Base-by-base conservation (phyloP, 2,888 invertebrate genomes). In the Patella ulyssiponensis region DNA sequence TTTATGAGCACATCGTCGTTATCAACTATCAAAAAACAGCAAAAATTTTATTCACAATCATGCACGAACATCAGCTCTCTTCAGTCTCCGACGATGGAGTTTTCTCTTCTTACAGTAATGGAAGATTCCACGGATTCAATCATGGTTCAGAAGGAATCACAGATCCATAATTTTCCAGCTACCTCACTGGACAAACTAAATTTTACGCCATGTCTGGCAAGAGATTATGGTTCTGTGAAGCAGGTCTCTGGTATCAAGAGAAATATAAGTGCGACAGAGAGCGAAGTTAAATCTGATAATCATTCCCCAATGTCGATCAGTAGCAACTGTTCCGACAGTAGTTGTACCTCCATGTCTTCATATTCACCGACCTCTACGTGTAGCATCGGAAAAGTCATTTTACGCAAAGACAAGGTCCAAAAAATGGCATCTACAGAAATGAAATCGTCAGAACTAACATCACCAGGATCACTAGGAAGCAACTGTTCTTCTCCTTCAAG, bases 51-150 rank as follows among this genome's bases (percentile, higher is more conserved):
- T 64, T 64, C 64, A 23, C 64, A 64, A 20, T 64, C 64, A 12
- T 64, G 64, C 23, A 64, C 20, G 64, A 64, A 64, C 23, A 64
- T 64, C 20, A 64, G 64, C 23, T 64, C 80, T 17, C 82, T 90
- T 76, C 88, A 90, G 75, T 92, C 92, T 5, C 92, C 92, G 1
- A 92, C 92, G 52, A 88, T 92, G 56, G 92, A 92, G 20, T 87
- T 92, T 82, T 90, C 92, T 2, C 88, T 89, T 73, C 88, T 92
- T 71, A 79, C 79, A 27, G 78, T 86, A 78, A 75, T 82, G 80
- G 77, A 81, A 27, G 74, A 70, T 33, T 77, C 77, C 17, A 9
- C 44, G 44, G 85, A 78, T 79, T 78, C 81, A 9, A 73, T 74
- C 14, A 72, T 76, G 64, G 78, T 78, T n/a, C 83, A 85, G 77